Conservation (phyloP, 2,888 invertebrate species). For the Acanthosepion esculentum region DNA sequence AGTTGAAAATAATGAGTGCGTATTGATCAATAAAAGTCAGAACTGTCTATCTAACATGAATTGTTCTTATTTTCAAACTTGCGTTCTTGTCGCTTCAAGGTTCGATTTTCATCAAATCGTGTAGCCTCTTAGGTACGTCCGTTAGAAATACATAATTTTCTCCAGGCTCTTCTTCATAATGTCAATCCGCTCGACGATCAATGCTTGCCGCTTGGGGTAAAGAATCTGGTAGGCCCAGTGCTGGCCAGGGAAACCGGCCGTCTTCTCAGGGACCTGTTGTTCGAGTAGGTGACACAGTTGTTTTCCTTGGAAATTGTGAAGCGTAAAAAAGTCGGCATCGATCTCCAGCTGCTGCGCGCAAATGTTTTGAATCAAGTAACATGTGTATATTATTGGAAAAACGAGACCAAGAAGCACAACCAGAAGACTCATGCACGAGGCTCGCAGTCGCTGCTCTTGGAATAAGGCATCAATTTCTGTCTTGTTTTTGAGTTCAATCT, state of each 20-base stretch:
- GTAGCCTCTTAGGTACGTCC: too few species aligned
- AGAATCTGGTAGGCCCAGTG: neutral
- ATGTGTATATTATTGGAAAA: neutral
- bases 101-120: too few species aligned
- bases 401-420: neutral
- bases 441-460: neutral
- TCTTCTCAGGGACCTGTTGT: neutral
- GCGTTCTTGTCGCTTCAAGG: too few species aligned
- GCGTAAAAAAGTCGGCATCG: neutral
- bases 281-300: neutral
- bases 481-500: neutral
- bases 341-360: neutral
- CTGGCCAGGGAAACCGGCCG: neutral
- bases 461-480: neutral
- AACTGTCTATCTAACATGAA: too few species aligned
- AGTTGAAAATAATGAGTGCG: too few species aligned
- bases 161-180: neutral
- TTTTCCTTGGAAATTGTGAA: neutral
- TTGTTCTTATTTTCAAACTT: too few species aligned
- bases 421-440: neutral
- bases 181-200: neutral
- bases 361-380: neutral
- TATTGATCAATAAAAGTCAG: too few species aligned
- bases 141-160: neutral
- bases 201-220: neutral